Base-by-base conservation (phyloP, 2,113 vertebrate genomes). In the Cyanoramphus novaezelandiae region DNA sequence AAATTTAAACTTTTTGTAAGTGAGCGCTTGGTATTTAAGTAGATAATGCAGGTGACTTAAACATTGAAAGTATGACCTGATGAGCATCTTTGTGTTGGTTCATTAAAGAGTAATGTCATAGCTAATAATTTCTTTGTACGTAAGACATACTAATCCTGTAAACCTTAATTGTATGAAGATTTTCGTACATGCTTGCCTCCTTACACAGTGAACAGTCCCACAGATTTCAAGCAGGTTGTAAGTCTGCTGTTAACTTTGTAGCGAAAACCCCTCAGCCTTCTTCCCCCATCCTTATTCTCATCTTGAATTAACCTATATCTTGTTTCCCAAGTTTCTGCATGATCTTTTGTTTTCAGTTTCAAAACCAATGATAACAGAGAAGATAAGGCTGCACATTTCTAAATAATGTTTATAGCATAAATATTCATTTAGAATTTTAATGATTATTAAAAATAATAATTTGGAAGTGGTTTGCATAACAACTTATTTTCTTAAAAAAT, bases 401-500 rank as follows among this genome's bases (percentile, higher is more conserved):
- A n/a, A 75, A 37, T 11, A 33, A 62, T 20, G 6, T 64, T 69
- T 72, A 7, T 28, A 62, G 13, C 3, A 18, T 78, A 78, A 92
- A 28, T 57, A 82, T 23, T 79, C 39, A 33, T 50, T 75, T 79
- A 53, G 21, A 44, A 44, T 67, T 67, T 23, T 70, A 77, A 41
- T n/a, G 0, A 13, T 44, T 60, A 19, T 71, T 46, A 0, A 17
- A 60, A 29, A 13, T 43, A 47, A 23, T 74, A 84, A 78, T 70
- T 86, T 63, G 47, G 7, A 85, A 94, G 47, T 77, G 82, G 28
- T 96, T 94, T 96, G 62, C 47, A 19, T 88, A 76, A 24, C 46
- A 59, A 46, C 86, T 82, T 86, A 39, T 92, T 94, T 93, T 90
- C 76, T 95, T 95, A 68, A 83, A 96, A 95, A 94, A 94, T 44